Evolutionary conservation across 2,888 invertebrate genomes (phyloP).

Genomic region (Eristalis arbustorum): DNA sequence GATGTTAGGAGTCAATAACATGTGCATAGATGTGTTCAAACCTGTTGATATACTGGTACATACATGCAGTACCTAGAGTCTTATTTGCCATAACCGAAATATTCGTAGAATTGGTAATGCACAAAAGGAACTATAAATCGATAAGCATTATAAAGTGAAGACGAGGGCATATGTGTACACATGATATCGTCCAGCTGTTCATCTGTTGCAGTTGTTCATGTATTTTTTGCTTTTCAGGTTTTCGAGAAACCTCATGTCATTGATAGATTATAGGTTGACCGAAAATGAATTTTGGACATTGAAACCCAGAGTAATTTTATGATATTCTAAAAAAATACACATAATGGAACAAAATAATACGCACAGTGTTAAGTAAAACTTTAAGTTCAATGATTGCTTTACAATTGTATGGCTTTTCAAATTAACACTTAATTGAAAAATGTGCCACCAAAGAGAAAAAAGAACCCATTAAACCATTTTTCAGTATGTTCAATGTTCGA

Average conservation of each 20-base stretch:
- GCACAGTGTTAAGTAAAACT: too few species aligned
- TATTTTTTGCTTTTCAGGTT: not conserved
- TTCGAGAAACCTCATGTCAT: not conserved
- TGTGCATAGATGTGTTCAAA: slow-evolving; percentile 8
- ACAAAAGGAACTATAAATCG: not conserved
- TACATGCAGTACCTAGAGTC: not conserved
- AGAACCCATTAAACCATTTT: too few species aligned
- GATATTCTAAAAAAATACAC: too few species aligned
- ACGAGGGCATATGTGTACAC: not conserved
- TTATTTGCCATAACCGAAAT: not conserved
- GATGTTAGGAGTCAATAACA: slow-evolving; percentile 15
- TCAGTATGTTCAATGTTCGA: too few species aligned
- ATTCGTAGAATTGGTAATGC: not conserved
- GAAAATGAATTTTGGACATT: too few species aligned
- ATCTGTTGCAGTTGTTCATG: not conserved
- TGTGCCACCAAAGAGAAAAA: too few species aligned
- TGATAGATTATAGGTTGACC: too few species aligned
- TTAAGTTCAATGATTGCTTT: too few species aligned
- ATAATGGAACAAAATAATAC: too few species aligned
- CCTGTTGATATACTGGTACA: slow-evolving; percentile 42
- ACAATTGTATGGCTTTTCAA: too few species aligned
- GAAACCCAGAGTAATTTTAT: too few species aligned
- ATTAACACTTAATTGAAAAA: too few species aligned
- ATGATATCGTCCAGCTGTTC: not conserved
- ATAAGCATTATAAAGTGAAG: not conserved